A percentile compares a stretch with the other conserved stretches of the same genome.
phyloP scores from a whole-genome alignment of 2,888 invertebrate species.

The Polyommatus icarus region DNA sequence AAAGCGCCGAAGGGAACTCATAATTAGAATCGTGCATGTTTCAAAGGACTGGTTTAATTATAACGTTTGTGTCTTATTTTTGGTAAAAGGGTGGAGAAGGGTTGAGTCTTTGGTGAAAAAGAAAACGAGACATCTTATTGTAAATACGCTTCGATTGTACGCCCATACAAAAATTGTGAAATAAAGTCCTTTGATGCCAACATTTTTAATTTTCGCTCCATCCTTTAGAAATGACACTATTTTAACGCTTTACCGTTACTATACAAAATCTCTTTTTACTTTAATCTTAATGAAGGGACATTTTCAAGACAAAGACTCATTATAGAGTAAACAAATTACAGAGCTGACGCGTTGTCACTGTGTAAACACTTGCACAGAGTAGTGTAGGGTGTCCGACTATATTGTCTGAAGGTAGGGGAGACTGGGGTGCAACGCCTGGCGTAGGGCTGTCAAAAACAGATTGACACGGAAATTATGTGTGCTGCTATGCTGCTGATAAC shows the following conservation, averaged over 20 bases:
- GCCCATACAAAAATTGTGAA: not conserved
- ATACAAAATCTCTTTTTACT: slow-evolving; percentile 10
- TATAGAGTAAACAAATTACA: slow-evolving; percentile 31
- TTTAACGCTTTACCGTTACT: not conserved
- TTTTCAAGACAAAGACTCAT: slow-evolving; percentile 21
- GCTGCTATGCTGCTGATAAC: not conserved
- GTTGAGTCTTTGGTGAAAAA: not conserved
- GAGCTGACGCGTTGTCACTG: slow-evolving; percentile 38
- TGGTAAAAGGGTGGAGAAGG: not conserved
- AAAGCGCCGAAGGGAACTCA: slow-evolving; percentile 52
- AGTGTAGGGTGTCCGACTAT: slow-evolving; percentile 45
- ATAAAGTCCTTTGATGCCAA: not conserved
- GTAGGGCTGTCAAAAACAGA: slow-evolving; percentile 36
- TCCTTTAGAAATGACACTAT: not conserved
- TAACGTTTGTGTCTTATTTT: slow-evolving; percentile 27
- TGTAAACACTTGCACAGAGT: slow-evolving; percentile 43
- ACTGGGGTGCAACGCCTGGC: slow-evolving; percentile 38
- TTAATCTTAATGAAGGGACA: slow-evolving; percentile 21
- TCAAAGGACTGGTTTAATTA: slow-evolving; percentile 41
- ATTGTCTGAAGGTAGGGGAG: slow-evolving; percentile 42
- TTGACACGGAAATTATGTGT: not conserved
- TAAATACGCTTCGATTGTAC: not conserved
- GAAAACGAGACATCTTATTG: too few relatives aligned
- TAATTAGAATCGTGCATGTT: slow-evolving; percentile 46
- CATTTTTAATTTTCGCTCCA: not conserved